These are phyloP conservation scores for Labia minor DNA, from an alignment of 2,888 invertebrate species.

Conservation along the genomic window DNA sequence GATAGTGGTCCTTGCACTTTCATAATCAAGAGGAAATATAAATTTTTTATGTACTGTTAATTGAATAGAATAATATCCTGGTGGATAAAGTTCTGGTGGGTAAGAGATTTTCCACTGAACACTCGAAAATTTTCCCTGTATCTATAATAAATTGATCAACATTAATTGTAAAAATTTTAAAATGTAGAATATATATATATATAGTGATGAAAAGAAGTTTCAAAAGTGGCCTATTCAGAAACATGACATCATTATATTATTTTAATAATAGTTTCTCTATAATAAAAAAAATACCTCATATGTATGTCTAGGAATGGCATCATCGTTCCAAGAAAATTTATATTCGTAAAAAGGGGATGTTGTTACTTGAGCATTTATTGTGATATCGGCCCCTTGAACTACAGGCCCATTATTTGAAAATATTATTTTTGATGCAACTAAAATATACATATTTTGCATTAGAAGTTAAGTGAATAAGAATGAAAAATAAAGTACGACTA, in stretches of 20 bases:
- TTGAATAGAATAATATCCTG: slow-evolving; percentile 49
- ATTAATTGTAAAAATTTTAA: neutral
- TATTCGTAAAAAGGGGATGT: slow-evolving; percentile 38
- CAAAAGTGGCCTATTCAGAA: too few relatives aligned
- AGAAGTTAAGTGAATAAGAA: too few relatives aligned
- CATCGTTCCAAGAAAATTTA: slow-evolving; percentile 49
- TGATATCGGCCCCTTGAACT: slow-evolving; percentile 59
- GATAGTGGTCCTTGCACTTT: neutral
- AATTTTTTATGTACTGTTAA: slow-evolving; percentile 38
- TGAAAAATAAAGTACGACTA: too few relatives aligned
- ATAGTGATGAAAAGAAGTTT: too few relatives aligned
- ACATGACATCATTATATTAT: too few relatives aligned
- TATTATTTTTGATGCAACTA: slow-evolving; percentile 34
- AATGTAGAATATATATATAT: too few relatives aligned
- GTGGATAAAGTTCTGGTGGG: slow-evolving; percentile 39
- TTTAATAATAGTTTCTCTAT: too few relatives aligned
- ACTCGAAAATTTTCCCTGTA: slow-evolving; percentile 39
- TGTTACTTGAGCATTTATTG: slow-evolving; percentile 51
- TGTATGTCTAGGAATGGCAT: slow-evolving; percentile 43
- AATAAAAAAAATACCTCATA: too few relatives aligned
- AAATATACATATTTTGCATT: slow-evolving; percentile 17
- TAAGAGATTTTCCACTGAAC: slow-evolving; percentile 55
- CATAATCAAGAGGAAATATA: neutral
- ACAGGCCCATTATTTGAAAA: slow-evolving; percentile 54
- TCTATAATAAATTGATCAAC: slow-evolving; percentile 20